Evolutionary conservation across 2,888 invertebrate species (phyloP).

Genomic region (Tetanocera ferruginea): DNA sequence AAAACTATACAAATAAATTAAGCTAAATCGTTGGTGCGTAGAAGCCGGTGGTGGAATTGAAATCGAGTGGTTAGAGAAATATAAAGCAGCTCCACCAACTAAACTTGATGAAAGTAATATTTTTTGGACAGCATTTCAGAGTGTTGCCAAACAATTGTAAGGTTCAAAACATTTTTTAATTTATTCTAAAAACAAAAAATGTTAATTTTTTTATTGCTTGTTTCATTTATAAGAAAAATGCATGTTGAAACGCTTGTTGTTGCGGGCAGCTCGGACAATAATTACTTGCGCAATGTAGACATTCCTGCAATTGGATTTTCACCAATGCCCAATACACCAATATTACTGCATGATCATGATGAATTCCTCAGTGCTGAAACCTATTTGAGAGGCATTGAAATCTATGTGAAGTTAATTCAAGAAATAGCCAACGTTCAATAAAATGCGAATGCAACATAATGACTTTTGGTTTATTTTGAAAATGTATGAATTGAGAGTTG

Average conservation of each 20-base stretch:
- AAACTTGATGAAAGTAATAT: constrained; percentile 75
- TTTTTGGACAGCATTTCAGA: constrained; percentile 80
- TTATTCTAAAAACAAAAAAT: neutral
- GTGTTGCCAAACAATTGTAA: constrained; percentile 74
- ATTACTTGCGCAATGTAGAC: constrained; percentile 82
- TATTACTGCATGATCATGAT: constrained; percentile 89
- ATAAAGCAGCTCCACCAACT: constrained; percentile 73
- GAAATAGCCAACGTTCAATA: constrained; percentile 52
- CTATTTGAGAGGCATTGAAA: constrained; percentile 85
- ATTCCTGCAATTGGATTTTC: constrained; percentile 91
- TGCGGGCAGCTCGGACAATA: constrained; percentile 91
- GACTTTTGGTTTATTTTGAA: too few relatives aligned
- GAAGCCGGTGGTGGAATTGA: constrained; percentile 81
- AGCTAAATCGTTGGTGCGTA: constrained; percentile 72
- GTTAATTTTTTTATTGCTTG: neutral
- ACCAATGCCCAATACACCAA: constrained; percentile 86
- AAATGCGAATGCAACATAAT: neutral
- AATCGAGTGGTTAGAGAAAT: constrained; percentile 76
- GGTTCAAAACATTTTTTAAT: constrained; percentile 52
- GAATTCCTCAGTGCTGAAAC: constrained; percentile 84
- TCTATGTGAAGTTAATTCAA: constrained; percentile 71
- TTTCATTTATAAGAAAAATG: constrained; percentile 72
- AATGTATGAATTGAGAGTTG: neutral
- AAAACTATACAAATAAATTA: neutral
- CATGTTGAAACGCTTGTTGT: constrained; percentile 80